phyloP scores from a whole-genome alignment of 2,888 invertebrate species.

The Merodon equestris region DNA sequence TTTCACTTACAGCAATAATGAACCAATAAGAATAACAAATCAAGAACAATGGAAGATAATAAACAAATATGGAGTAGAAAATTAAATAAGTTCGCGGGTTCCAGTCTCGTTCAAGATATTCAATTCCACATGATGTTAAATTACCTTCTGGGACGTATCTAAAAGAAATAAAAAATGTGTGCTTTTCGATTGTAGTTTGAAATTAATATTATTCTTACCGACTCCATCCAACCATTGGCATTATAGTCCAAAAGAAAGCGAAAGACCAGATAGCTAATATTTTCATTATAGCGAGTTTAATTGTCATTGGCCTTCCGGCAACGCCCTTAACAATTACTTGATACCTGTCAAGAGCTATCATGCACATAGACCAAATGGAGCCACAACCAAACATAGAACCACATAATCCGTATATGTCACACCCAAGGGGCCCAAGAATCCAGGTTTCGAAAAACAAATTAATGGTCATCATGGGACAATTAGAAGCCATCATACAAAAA shows the following conservation, averaged over 20 bases:
- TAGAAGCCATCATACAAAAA: conserved; percentile 90
- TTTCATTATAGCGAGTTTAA: conserved; percentile 79
- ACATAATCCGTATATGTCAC: conserved; percentile 91
- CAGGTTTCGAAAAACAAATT: conserved; percentile 78
- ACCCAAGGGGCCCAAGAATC: conserved; percentile 84
- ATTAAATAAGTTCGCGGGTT: conserved; percentile 89
- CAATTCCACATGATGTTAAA: conserved; percentile 95
- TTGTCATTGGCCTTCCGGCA: conserved; percentile 79
- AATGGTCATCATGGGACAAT: conserved; percentile 78
- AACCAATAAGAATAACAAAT: conserved; percentile 94
- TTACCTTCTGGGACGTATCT: conserved; percentile 96
- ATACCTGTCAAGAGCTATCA: conserved; percentile 95
- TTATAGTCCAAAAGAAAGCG: conserved; percentile 80
- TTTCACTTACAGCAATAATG: conserved; percentile 85
- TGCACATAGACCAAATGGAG: conserved; percentile 96
- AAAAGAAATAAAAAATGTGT: too few species aligned
- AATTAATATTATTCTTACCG: conserved; percentile 70
- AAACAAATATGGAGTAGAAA: conserved; percentile 88
- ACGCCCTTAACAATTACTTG: conserved; percentile 94
- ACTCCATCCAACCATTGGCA: conserved; percentile 82
- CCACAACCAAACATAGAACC: conserved; percentile 94
- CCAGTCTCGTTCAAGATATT: conserved; percentile 88
- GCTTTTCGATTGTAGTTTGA: not conserved
- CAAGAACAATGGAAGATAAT: conserved; percentile 86
- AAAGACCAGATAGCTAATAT: conserved; percentile 81